Conservation (phyloP, 2,797 vertebrate genomes). For the Sebastes vulpes region DNA sequence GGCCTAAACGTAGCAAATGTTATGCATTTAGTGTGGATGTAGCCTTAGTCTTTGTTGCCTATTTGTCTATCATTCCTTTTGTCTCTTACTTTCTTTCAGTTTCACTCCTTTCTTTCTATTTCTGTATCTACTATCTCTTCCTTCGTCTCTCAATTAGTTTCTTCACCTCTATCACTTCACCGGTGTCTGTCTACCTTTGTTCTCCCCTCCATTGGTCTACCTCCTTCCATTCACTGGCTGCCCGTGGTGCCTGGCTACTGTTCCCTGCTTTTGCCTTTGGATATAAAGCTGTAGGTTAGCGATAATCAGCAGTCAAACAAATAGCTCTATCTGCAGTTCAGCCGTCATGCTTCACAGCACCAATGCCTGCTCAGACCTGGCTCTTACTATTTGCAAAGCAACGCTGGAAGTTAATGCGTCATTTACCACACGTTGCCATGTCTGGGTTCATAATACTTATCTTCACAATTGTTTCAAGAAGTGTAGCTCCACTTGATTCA, state of each 20-base stretch:
- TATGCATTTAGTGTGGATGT: too few species aligned
- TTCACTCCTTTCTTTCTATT: neutral
- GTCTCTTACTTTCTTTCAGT: neutral
- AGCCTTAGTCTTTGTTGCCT: neutral
- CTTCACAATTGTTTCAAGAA: neutral
- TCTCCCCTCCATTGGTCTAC: fast-evolving
- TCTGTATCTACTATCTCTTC: neutral
- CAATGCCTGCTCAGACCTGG: constrained; percentile 18
- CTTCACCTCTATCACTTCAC: neutral
- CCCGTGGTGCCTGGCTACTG: neutral
- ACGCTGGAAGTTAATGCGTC: constrained; percentile 4
- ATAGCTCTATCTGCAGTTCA: constrained; percentile 27
- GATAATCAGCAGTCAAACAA: constrained; percentile 54
- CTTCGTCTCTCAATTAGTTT: neutral
- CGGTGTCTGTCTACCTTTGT: neutral
- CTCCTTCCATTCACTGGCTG: neutral
- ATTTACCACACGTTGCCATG: neutral
- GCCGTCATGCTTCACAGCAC: constrained; percentile 22
- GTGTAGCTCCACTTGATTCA: neutral
- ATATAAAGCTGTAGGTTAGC: constrained; percentile 8
- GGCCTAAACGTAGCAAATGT: too few species aligned
- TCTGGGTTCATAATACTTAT: neutral
- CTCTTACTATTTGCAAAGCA: constrained; percentile 8
- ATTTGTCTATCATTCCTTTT: neutral
- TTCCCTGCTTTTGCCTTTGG: constrained; percentile 5